These are phyloP conservation scores for Catharus ustulatus DNA, from an alignment of 2,797 vertebrate species.

Conservation along the genomic window DNA sequence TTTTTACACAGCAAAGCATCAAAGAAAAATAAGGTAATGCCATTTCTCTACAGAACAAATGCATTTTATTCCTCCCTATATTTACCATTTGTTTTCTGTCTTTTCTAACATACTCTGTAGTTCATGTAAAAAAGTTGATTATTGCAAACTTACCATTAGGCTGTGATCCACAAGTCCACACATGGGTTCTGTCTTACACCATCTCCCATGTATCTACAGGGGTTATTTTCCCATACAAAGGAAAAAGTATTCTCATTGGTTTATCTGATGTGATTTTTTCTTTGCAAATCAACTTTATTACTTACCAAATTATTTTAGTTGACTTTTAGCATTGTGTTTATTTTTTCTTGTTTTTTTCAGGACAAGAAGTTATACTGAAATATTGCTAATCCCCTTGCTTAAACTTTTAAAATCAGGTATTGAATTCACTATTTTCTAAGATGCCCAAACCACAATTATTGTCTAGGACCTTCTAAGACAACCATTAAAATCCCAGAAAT, in stretches of 20 bases:
- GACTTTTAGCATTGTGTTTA: not conserved
- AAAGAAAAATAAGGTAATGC: not conserved
- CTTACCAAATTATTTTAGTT: not conserved
- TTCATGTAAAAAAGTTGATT: not conserved
- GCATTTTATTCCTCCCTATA: not conserved
- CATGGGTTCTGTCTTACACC: fast-evolving
- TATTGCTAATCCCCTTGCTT: not conserved
- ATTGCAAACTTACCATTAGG: not conserved
- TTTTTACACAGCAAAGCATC: not conserved
- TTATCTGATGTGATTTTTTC: not conserved
- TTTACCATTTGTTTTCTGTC: not conserved
- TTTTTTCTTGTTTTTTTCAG: not conserved
- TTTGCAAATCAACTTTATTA: not conserved
- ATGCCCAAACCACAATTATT: not conserved
- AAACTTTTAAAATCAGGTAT: not conserved
- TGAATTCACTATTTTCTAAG: not conserved
- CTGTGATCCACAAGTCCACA: not conserved
- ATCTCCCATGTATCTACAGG: not conserved
- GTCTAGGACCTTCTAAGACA: not conserved
- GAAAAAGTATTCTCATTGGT: not conserved
- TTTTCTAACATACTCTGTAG: not conserved
- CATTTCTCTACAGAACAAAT: not conserved
- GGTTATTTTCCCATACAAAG: not conserved
- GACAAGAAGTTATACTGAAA: not conserved
- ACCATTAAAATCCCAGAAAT: not conserved